Evolutionary conservation across 2,888 invertebrate genomes (phyloP).

Genomic region (Luffia ferchaultella): DNA sequence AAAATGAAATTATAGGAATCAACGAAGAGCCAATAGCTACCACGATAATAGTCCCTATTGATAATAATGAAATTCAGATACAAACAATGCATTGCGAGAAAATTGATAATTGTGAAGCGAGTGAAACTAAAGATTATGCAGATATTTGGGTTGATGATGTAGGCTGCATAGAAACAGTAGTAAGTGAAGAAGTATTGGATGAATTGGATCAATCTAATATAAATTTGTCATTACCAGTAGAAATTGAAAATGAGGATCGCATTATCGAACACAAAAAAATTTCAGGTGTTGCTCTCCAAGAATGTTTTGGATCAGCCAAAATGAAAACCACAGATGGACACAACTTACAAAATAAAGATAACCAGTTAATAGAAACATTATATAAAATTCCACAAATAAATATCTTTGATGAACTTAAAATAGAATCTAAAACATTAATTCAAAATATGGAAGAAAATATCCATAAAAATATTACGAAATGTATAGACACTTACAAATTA

Average conservation of each 20-base stretch:
- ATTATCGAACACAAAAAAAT: not conserved
- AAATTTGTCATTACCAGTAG: not conserved
- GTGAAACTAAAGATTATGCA: conserved; percentile 27
- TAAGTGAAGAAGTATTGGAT: conserved; percentile 48
- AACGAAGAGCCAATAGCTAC: not conserved
- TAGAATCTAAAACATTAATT: conserved; percentile 12
- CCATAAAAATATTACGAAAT: not conserved
- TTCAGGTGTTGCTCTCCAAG: too few species aligned
- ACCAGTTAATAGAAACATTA: conserved; percentile 38
- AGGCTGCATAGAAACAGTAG: conserved; percentile 52
- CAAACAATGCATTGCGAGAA: conserved; percentile 1
- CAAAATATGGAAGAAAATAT: not conserved
- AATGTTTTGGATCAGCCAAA: conserved; percentile 26
- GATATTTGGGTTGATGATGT: conserved; percentile 54
- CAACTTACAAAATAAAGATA: conserved; percentile 35
- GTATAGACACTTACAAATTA: too few species aligned
- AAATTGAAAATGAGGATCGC: not conserved
- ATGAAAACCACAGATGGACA: conserved; percentile 38
- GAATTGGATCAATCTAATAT: conserved; percentile 22
- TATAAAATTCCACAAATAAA: conserved; percentile 46
- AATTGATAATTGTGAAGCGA: conserved; percentile 1
- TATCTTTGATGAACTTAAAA: conserved; percentile 36
- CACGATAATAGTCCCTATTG: not conserved
- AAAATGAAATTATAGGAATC: conserved; percentile 7
- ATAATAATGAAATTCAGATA: conserved; percentile 1